Conservation (phyloP, 2,113 vertebrate genomes). For the Pseudopipra pipra region DNA sequence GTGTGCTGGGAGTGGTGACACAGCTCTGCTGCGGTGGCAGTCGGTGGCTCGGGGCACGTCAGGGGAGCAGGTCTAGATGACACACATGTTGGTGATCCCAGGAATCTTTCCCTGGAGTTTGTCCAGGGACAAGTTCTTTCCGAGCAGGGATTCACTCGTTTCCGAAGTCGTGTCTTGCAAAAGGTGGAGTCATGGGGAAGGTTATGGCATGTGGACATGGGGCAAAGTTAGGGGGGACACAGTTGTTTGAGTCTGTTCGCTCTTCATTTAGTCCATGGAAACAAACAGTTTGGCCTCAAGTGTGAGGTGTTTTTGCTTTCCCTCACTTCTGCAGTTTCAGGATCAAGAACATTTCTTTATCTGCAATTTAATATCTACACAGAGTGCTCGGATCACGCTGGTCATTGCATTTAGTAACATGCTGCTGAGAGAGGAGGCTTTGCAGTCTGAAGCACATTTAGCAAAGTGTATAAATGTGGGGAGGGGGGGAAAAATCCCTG, state of each 20-base stretch:
- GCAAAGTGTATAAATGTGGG: not conserved
- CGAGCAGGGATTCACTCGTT: not conserved
- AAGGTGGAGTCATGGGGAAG: not conserved
- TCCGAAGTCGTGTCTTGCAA: not conserved
- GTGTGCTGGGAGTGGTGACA: not conserved
- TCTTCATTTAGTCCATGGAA: not conserved
- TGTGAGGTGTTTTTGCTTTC: not conserved
- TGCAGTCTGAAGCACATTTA: not conserved
- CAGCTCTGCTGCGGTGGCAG: not conserved
- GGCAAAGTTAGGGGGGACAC: not conserved
- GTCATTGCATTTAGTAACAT: not conserved
- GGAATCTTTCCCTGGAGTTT: not conserved
- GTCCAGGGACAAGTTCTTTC: not conserved
- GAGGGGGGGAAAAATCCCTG: not conserved
- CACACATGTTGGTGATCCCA: not conserved
- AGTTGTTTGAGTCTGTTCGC: not conserved
- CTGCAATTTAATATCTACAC: not conserved
- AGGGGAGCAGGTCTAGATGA: fast-evolving
- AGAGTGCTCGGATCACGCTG: not conserved
- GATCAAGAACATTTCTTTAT: not conserved
- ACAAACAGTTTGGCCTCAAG: not conserved
- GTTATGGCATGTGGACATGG: not conserved
- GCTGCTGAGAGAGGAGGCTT: not conserved
- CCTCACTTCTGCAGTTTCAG: not conserved
- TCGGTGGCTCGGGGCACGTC: fast-evolving